These are phyloP conservation scores for Lithobates pipiens DNA, from an alignment of 2,797 vertebrate species.

Conservation along the genomic window DNA sequence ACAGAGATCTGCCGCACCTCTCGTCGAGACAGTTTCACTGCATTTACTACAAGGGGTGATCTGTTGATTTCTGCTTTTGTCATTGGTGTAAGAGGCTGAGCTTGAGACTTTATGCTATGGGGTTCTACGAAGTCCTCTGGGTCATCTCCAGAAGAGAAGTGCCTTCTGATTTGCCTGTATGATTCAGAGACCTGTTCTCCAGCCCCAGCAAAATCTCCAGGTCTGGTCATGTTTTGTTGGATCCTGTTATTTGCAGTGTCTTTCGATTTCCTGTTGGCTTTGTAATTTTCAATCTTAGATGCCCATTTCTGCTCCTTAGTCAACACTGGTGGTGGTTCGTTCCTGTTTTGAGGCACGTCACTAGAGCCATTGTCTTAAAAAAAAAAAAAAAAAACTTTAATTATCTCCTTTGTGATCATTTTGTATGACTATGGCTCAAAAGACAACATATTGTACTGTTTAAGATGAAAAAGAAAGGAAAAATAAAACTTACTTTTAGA, in stretches of 20 bases:
- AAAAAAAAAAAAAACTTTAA: constrained; percentile 47
- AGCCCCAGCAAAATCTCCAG: constrained; percentile 63
- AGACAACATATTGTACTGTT: background rate
- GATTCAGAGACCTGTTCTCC: constrained; percentile 46
- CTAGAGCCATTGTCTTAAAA: constrained; percentile 65
- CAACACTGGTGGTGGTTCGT: constrained; percentile 55
- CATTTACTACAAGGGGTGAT: constrained; percentile 70
- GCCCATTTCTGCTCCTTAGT: constrained; percentile 70
- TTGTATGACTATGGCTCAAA: too few relatives aligned
- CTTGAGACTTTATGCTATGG: constrained; percentile 61
- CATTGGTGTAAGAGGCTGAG: constrained; percentile 49
- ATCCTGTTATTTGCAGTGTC: constrained; percentile 61
- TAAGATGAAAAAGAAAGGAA: background rate
- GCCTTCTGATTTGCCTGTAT: constrained; percentile 51
- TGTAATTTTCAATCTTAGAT: constrained; percentile 64
- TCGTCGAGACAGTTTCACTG: constrained; percentile 78
- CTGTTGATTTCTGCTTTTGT: constrained; percentile 58
- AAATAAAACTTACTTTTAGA: constrained; percentile 63
- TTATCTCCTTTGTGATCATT: too few relatives aligned
- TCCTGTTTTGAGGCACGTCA: constrained; percentile 62
- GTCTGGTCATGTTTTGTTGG: constrained; percentile 56
- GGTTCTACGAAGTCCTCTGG: constrained; percentile 61
- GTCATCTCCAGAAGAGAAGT: constrained; percentile 60
- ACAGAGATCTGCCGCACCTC: constrained; percentile 80
- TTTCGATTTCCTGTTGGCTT: constrained; percentile 64